These are phyloP conservation scores for Arctocebus calabarensis DNA, from an alignment of 2,797 vertebrate genomes.

Conservation along the genomic window DNA sequence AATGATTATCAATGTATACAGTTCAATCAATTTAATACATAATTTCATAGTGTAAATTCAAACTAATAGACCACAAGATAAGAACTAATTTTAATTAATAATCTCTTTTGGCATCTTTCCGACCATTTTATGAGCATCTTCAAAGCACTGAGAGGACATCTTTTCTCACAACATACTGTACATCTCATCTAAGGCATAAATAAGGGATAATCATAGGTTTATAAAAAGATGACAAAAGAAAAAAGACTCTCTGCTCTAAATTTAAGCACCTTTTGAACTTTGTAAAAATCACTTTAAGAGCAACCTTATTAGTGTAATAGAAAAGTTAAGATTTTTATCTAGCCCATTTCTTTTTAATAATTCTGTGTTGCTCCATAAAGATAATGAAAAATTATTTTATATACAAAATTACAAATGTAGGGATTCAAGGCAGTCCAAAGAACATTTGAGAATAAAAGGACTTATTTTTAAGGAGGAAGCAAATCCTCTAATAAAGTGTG, in stretches of 20 bases:
- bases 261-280: constrained; percentile 79
- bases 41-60: constrained; percentile 38
- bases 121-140: constrained; percentile 71
- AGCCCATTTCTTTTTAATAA: constrained; percentile 63
- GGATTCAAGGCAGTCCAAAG: constrained; percentile 37
- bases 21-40: constrained; percentile 58
- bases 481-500: constrained; percentile 38
- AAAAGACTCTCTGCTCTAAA: constrained; percentile 75
- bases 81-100: constrained; percentile 70
- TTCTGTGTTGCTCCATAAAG: constrained; percentile 65
- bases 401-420: constrained; percentile 57
- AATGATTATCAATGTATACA: not conserved
- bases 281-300: constrained; percentile 62
- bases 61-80: constrained; percentile 74
- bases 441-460: not conserved
- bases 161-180: constrained; percentile 72
- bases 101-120: constrained; percentile 73
- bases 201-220: constrained; percentile 74
- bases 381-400: constrained; percentile 68
- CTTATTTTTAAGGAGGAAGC: constrained; percentile 58
- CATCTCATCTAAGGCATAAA: constrained; percentile 76
- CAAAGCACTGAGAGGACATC: constrained; percentile 65
- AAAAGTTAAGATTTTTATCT: constrained; percentile 79
- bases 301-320: constrained; percentile 58
- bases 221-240: constrained; percentile 74